A percentile compares a stretch with the other conserved stretches of the same genome.
Evolutionary conservation across 2,113 vertebrate species (phyloP).

Genomic region (Varanus salvator): DNA sequence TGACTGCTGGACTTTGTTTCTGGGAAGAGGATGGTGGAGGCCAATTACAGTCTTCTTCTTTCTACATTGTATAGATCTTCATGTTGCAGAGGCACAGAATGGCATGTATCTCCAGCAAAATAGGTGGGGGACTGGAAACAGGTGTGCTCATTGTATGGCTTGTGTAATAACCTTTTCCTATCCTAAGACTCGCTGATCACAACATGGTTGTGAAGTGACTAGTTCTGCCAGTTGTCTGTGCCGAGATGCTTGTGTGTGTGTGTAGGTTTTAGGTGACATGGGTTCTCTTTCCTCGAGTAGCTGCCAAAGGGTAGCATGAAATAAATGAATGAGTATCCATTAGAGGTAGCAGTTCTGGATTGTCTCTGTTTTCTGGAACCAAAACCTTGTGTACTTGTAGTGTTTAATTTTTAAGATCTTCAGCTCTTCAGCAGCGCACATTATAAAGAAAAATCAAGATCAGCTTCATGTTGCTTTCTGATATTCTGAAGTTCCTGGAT

Average conservation of each 20-base stretch:
- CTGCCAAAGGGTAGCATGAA: not conserved
- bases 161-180: not conserved
- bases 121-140: not conserved
- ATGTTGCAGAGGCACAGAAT: not conserved
- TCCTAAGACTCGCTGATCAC: not conserved
- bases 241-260: not conserved
- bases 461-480: not conserved
- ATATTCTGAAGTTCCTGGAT: not conserved
- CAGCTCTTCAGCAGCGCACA: not conserved
- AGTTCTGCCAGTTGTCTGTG: not conserved
- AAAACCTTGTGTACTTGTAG: not conserved
- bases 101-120: not conserved
- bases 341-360: not conserved
- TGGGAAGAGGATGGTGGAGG: constrained; percentile 12
- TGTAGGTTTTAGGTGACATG: not conserved
- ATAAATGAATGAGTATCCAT: not conserved
- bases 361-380: not conserved
- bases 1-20: not conserved
- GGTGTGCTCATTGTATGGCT: not conserved
- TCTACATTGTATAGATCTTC: not conserved
- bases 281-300: not conserved
- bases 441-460: not conserved
- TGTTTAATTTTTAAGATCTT: not conserved
- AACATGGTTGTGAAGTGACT: not conserved
- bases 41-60: not conserved